Evolutionary conservation across 2,888 invertebrate species (phyloP).

Genomic region (Abrostola triplasia): DNA sequence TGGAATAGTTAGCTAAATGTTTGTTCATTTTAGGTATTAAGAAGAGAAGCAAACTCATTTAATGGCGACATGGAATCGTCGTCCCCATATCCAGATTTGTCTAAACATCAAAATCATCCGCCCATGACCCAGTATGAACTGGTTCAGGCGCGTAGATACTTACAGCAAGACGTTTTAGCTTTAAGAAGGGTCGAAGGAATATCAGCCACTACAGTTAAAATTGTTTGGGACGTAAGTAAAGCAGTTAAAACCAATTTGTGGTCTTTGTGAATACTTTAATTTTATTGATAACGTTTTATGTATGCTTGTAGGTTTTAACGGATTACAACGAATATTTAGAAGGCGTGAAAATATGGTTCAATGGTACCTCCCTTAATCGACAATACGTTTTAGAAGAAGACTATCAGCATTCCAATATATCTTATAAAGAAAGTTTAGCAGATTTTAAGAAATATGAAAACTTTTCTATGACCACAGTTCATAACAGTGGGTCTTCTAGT

Average conservation of each 20-base stretch:
- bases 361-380: constrained; percentile 80
- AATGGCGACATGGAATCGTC: constrained; percentile 77
- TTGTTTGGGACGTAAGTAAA: constrained; percentile 93
- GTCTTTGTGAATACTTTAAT: not conserved
- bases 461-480: constrained; percentile 91
- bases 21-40: constrained; percentile 71
- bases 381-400: constrained; percentile 71
- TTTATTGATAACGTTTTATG: not conserved
- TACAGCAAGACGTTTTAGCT: constrained; percentile 94
- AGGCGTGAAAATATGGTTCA: constrained; percentile 91
- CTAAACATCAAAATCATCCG: constrained; percentile 88
- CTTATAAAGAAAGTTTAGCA: constrained; percentile 71
- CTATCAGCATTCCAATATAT: constrained; percentile 71
- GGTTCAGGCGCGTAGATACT: constrained; percentile 92
- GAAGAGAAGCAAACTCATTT: constrained; percentile 83
- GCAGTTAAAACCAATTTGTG: not conserved
- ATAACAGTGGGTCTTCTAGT: constrained; percentile 91
- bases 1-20: too few relatives aligned
- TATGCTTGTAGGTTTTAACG: constrained; percentile 79
- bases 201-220: constrained; percentile 92
- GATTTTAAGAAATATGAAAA: constrained; percentile 84
- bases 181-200: constrained; percentile 90
- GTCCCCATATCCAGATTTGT: constrained; percentile 80
- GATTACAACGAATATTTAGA: constrained; percentile 89
- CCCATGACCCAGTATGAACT: constrained; percentile 92